Percentiles rank a stretch among this genome's conserved stretches.
Conservation (phyloP, 2,113 vertebrate genomes). For the Chitala chitala region DNA sequence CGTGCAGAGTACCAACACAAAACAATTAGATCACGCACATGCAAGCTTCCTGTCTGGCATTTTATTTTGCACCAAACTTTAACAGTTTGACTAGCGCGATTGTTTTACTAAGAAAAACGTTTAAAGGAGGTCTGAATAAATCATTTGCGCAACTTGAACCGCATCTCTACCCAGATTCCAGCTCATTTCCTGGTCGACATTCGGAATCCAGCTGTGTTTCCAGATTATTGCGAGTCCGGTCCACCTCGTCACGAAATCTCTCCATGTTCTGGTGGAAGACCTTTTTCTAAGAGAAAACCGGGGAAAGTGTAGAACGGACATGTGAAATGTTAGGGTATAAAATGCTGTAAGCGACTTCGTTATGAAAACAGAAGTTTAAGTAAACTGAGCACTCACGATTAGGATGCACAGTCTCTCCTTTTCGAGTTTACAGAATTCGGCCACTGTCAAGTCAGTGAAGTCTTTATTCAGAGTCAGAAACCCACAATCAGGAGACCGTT, state of each 20-base stretch:
- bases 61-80: too few species aligned
- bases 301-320: not conserved
- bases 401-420: constrained; percentile 62
- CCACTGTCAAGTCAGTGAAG: constrained; percentile 62
- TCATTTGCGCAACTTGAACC: too few species aligned
- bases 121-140: too few species aligned
- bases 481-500: constrained; percentile 56
- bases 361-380: too few species aligned
- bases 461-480: constrained; percentile 59
- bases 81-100: too few species aligned
- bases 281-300: constrained; percentile 46
- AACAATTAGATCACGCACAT: not conserved
- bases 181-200: not conserved
- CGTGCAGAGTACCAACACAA: not conserved
- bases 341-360: too few species aligned
- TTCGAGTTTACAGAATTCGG: constrained; percentile 63
- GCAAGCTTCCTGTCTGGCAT: too few species aligned
- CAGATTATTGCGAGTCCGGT: constrained; percentile 39
- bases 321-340: not conserved
- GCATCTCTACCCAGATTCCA: too few species aligned
- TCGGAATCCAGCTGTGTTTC: constrained; percentile 24
- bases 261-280: constrained; percentile 55
- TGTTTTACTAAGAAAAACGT: too few species aligned
- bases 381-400: constrained; percentile 56
- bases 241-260: constrained; percentile 49